Conservation (phyloP, 2,888 invertebrate genomes). For the Keiferia lycopersicella region DNA sequence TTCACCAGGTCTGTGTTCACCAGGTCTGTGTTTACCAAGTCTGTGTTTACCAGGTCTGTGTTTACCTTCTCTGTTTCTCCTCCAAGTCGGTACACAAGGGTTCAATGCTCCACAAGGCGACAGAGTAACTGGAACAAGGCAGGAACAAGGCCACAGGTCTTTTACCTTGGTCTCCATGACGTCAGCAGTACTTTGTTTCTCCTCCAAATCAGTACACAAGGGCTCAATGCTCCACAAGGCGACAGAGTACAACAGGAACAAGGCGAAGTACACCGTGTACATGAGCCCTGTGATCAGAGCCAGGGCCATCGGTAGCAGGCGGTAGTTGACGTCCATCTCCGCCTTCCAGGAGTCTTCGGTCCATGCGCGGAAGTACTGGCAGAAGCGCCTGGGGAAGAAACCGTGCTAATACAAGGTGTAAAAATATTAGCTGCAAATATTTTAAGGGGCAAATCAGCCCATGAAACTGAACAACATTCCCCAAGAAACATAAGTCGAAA, state of each 20-base stretch:
- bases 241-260: constrained; percentile 48
- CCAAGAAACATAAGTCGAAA: too few species aligned
- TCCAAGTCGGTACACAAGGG: constrained; percentile 61
- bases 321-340: constrained; percentile 40
- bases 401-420: too few species aligned
- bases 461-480: too few species aligned
- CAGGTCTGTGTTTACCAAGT: too few species aligned
- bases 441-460: too few species aligned
- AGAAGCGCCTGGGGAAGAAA: constrained; percentile 33
- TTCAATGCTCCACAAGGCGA: constrained; percentile 61
- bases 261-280: constrained; percentile 54
- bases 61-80: too few species aligned
- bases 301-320: constrained; percentile 47
- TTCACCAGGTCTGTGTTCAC: too few species aligned
- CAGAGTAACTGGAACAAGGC: constrained; percentile 47
- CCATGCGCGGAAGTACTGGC: constrained; percentile 61
- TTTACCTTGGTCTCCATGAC: constrained; percentile 33
- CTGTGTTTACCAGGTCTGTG: too few species aligned
- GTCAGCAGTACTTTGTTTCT: constrained; percentile 29
- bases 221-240: constrained; percentile 66
- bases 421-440: too few species aligned
- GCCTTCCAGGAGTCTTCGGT: constrained; percentile 56
- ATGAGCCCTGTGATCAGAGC: constrained; percentile 49
- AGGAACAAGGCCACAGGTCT: too few species aligned
- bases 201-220: constrained; percentile 43